These are phyloP conservation scores for Hydra vulgaris DNA, from an alignment of 30 jellyfish, hydroid and myxozoan species.

Conservation along the genomic window DNA sequence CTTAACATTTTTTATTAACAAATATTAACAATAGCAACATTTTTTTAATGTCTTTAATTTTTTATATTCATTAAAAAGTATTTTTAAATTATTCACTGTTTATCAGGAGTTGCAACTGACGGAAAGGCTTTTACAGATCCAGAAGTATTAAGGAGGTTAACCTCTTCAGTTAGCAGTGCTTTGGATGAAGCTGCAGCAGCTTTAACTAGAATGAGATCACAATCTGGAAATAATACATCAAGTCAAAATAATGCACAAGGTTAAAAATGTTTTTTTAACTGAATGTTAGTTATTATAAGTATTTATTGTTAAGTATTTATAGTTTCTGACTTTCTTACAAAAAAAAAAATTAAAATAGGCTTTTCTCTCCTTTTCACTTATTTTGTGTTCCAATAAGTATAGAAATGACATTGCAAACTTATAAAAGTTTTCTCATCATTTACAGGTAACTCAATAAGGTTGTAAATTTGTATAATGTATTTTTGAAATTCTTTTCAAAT, in stretches of 20 bases:
- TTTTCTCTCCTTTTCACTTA: background rate
- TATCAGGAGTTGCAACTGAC: conserved; percentile 96
- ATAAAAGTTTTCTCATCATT: background rate
- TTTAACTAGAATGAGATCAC: conserved; percentile 90
- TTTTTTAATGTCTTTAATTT: no score
- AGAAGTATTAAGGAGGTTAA: conserved; percentile 74
- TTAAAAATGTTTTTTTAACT: background rate
- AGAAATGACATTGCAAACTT: background rate
- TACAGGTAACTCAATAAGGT: background rate
- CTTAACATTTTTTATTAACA: no score
- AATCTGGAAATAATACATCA: conserved; percentile 64
- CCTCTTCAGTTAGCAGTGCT: conserved; percentile 99
- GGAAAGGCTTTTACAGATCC: conserved; percentile 99
- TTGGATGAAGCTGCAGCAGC: conserved; percentile 99
- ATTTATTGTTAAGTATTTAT: no score
- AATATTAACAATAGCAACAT: no score
- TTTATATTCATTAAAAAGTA: no score
- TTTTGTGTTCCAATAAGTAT: background rate
- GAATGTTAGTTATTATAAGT: background rate
- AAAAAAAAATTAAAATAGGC: background rate
- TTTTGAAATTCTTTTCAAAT: background rate
- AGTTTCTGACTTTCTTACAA: background rate
- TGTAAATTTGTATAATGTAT: background rate
- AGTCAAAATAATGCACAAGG: conserved; percentile 92
- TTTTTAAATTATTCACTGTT: no score